These are phyloP conservation scores for Nerophis lumbriciformis DNA, from an alignment of 2,113 vertebrate genomes.

Conservation along the genomic window DNA sequence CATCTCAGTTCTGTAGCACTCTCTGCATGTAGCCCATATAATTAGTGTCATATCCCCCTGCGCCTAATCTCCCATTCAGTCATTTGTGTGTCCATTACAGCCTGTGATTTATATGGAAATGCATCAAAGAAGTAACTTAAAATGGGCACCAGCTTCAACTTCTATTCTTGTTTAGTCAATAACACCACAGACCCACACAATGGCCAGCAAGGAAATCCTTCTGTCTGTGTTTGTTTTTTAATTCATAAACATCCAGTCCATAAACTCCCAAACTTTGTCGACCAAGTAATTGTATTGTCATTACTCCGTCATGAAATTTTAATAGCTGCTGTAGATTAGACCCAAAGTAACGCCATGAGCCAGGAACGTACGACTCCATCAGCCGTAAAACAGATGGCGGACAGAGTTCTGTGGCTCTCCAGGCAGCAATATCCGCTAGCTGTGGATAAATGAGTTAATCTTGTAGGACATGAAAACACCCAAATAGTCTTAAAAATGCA, in stretches of 20 bases:
- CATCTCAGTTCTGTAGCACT: not conserved
- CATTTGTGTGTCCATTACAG: conserved; percentile 52
- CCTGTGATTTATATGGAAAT: conserved; percentile 60
- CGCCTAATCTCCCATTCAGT: conserved; percentile 33
- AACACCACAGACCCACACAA: conserved; percentile 45
- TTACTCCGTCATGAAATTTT: conserved; percentile 64
- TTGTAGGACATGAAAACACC: not conserved
- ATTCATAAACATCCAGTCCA: conserved; percentile 60
- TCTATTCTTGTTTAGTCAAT: conserved; percentile 43
- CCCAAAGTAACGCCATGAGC: conserved; percentile 39
- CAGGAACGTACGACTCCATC: conserved; percentile 48
- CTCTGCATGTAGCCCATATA: conserved; percentile 1
- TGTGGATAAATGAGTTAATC: conserved; percentile 2
- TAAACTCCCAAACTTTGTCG: conserved; percentile 48
- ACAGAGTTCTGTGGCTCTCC: conserved; percentile 26
- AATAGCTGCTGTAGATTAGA: conserved; percentile 54
- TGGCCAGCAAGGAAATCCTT: conserved; percentile 38
- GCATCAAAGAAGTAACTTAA: conserved; percentile 38
- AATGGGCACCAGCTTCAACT: conserved; percentile 41
- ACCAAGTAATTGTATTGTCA: conserved; percentile 59
- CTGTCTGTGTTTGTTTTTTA: conserved; percentile 33
- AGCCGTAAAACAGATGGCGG: conserved; percentile 36
- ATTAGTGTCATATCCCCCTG: conserved; percentile 22
- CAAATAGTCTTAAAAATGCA: not conserved
- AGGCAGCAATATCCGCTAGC: not conserved